Percentiles rank a stretch among this genome's conserved stretches.
Evolutionary conservation across 2,888 invertebrate genomes (phyloP).

Genomic region (Palloptera scutellata): DNA sequence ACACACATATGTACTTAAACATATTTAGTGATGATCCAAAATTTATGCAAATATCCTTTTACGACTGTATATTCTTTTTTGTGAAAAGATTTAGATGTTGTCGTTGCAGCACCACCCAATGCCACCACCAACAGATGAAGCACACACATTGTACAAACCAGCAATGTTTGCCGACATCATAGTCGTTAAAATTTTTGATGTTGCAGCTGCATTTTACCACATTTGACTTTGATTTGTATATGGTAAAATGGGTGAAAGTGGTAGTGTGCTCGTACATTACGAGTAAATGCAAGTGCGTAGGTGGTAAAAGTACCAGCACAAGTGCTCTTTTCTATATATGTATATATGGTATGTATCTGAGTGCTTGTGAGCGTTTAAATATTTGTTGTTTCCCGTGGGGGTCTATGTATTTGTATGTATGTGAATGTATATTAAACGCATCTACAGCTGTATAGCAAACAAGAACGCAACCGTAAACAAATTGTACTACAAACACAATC

Average conservation of each 20-base stretch:
- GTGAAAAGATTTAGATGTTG: conserved; percentile 11
- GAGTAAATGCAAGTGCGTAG: conserved; percentile 7
- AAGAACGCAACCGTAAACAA: neutral
- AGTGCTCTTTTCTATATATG: conserved; percentile 21
- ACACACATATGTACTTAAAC: neutral
- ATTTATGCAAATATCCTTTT: conserved; percentile 28
- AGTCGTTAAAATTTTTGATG: conserved; percentile 19
- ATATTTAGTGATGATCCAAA: conserved; percentile 18
- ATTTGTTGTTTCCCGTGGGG: no score
- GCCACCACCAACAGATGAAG: neutral
- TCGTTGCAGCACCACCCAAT: neutral
- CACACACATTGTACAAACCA: neutral
- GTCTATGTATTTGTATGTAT: no score
- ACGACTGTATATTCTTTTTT: conserved; percentile 15
- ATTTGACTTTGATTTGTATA: conserved; percentile 31
- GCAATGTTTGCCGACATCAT: neutral
- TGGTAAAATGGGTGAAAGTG: neutral
- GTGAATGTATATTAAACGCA: no score
- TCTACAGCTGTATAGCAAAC: neutral
- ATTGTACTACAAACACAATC: neutral
- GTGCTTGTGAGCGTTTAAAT: neutral
- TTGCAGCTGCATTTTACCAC: conserved; percentile 17
- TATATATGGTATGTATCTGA: conserved; percentile 1
- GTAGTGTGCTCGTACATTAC: neutral
- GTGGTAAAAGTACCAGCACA: conserved; percentile 27